These are phyloP conservation scores for Phlogophora meticulosa DNA, from an alignment of 2,888 invertebrate genomes.

Conservation along the genomic window DNA sequence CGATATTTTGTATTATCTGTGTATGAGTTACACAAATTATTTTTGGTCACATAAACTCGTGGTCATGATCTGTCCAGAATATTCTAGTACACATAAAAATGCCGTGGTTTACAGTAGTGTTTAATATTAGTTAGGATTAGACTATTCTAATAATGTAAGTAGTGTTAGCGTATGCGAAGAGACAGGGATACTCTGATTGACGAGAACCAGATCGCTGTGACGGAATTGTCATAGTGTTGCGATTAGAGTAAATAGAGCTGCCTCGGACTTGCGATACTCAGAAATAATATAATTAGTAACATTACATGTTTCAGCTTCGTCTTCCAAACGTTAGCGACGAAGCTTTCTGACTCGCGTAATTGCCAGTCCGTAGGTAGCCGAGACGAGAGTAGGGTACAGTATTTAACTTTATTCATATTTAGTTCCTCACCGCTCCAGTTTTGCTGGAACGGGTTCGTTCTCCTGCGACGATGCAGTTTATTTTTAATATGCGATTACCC, in stretches of 20 bases:
- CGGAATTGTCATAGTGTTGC: slow-evolving; percentile 57
- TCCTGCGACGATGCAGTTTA: slow-evolving; percentile 67
- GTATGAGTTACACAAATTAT: slow-evolving; percentile 72
- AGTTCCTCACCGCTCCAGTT: slow-evolving; percentile 76
- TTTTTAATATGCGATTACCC: slow-evolving; percentile 66
- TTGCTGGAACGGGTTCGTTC: slow-evolving; percentile 59
- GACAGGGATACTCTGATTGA: slow-evolving; percentile 68
- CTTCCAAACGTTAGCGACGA: neutral
- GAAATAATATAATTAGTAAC: slow-evolving; percentile 15
- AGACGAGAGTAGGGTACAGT: slow-evolving; percentile 74
- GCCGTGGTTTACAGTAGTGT: slow-evolving; percentile 70
- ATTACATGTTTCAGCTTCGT: slow-evolving; percentile 21
- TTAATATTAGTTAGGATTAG: slow-evolving; percentile 70
- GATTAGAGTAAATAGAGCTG: slow-evolving; percentile 46
- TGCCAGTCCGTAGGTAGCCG: slow-evolving; percentile 35
- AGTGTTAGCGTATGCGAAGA: slow-evolving; percentile 67
- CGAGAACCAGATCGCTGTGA: slow-evolving; percentile 63
- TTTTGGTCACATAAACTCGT: slow-evolving; percentile 78
- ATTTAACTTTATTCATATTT: slow-evolving; percentile 81
- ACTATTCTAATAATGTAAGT: slow-evolving; percentile 69
- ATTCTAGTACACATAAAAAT: slow-evolving; percentile 65
- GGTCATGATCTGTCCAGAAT: slow-evolving; percentile 87
- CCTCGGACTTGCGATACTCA: slow-evolving; percentile 38
- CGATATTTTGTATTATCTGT: slow-evolving; percentile 71
- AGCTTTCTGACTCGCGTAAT: slow-evolving; percentile 2